Evolutionary conservation across 2,888 invertebrate species (phyloP).

Genomic region (Euzetes globulus): DNA sequence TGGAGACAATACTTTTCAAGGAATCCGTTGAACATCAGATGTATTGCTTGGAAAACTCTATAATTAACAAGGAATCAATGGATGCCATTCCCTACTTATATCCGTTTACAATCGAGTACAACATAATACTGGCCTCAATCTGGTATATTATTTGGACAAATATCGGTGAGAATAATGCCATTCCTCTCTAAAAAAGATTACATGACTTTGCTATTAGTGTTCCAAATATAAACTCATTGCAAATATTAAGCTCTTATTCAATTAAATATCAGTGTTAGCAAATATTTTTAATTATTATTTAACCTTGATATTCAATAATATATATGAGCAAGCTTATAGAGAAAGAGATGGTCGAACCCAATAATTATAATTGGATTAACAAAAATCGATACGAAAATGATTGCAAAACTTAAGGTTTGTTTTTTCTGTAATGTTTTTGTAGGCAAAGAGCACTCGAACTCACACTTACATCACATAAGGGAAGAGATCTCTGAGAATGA

Average conservation of each 20-base stretch:
- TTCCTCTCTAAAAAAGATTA: not conserved
- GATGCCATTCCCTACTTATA: constrained; percentile 56
- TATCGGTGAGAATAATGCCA: constrained; percentile 53
- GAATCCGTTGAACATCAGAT: not conserved
- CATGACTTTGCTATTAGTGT: not conserved
- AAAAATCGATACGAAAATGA: no score
- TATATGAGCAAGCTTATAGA: no score
- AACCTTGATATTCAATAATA: not conserved
- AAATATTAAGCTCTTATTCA: no score
- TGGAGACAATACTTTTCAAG: not conserved
- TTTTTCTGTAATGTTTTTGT: no score
- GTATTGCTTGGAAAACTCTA: constrained; percentile 22
- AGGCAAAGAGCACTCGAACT: not conserved
- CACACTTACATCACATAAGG: constrained; percentile 38
- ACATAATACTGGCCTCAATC: constrained; percentile 67
- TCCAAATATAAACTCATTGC: not conserved
- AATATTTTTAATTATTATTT: not conserved
- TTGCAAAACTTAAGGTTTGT: no score
- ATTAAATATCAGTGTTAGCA: no score
- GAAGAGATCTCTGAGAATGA: constrained; percentile 37
- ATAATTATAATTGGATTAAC: no score
- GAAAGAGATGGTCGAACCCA: no score
- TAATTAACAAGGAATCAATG: constrained; percentile 35
- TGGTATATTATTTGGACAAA: constrained; percentile 69
- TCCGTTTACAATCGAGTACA: constrained; percentile 72